phyloP scores from a whole-genome alignment of 2,888 invertebrate species.

The Papilio protenor region DNA sequence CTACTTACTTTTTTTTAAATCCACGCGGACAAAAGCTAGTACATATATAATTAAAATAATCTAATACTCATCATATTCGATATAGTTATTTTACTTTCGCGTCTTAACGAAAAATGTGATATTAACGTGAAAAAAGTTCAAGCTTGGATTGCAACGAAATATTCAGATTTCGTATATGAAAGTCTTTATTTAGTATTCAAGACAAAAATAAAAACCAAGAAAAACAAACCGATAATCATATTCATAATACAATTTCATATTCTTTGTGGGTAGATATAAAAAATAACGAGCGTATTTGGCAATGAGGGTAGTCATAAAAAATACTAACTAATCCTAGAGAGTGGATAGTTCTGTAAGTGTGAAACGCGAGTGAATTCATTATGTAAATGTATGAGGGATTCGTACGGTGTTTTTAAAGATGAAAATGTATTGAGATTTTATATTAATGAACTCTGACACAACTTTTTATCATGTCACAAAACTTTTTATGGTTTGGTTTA shows the following conservation, averaged over 20 bases:
- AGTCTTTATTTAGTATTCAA: background rate
- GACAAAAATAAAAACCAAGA: background rate
- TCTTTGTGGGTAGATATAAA: constrained; percentile 24
- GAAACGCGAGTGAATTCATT: background rate
- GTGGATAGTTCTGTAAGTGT: constrained; percentile 30
- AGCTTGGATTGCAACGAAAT: too few species aligned
- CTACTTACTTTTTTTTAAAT: too few species aligned
- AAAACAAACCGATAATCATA: background rate
- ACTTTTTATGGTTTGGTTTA: background rate
- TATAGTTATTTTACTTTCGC: too few species aligned
- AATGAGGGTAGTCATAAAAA: constrained; percentile 32
- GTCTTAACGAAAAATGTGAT: too few species aligned
- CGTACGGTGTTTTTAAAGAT: background rate
- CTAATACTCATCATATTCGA: too few species aligned
- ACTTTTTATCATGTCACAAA: background rate
- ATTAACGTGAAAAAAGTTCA: too few species aligned
- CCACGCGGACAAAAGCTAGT: too few species aligned
- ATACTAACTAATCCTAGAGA: constrained; percentile 31
- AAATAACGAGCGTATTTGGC: constrained; percentile 30
- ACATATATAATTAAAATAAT: too few species aligned
- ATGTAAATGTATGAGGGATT: constrained; percentile 7
- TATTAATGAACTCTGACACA: constrained; percentile 1
- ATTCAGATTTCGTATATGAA: too few species aligned
- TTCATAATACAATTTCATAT: constrained; percentile 5
- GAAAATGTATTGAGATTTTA: background rate